A percentile compares a stretch with the other conserved stretches of the same genome.
Conservation (phyloP, 1,140 invertebrate genomes). For the Zaprionus vittiger region DNA sequence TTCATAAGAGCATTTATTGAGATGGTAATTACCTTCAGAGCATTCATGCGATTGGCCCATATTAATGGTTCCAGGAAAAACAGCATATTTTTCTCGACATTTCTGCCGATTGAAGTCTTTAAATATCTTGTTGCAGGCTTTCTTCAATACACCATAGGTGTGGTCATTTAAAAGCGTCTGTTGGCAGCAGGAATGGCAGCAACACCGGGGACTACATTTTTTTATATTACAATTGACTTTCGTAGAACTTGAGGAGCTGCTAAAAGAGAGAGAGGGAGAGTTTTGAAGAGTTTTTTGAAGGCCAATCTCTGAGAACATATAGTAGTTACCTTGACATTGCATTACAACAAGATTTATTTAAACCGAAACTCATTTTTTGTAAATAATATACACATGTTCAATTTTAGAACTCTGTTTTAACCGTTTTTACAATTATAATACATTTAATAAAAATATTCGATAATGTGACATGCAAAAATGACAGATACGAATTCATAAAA, state of each 20-base stretch:
- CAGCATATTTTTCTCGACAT: constrained; percentile 61
- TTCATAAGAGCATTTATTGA: constrained; percentile 9
- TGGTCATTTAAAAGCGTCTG: constrained; percentile 44
- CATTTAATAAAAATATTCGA: too few species aligned
- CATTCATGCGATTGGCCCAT: background rate
- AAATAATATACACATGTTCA: constrained; percentile 23
- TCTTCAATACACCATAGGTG: constrained; percentile 59
- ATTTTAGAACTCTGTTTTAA: background rate
- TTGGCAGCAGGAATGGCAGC: constrained; percentile 37
- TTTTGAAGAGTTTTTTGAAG: background rate
- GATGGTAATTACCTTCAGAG: background rate
- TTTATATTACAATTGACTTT: constrained; percentile 50
- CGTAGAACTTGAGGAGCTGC: constrained; percentile 54
- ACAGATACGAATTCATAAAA: too few species aligned
- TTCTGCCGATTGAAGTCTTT: constrained; percentile 54
- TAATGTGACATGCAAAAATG: too few species aligned
- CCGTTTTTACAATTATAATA: too few species aligned
- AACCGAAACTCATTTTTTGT: constrained; percentile 56
- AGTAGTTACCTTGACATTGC: constrained; percentile 49
- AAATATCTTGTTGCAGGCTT: constrained; percentile 66
- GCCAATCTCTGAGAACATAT: background rate
- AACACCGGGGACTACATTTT: constrained; percentile 43
- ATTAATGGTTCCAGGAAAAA: constrained; percentile 64
- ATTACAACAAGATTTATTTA: constrained; percentile 49
- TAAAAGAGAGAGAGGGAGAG: background rate